phyloP scores from a whole-genome alignment of 2,888 invertebrate species.

The Nomada ferruginata region DNA sequence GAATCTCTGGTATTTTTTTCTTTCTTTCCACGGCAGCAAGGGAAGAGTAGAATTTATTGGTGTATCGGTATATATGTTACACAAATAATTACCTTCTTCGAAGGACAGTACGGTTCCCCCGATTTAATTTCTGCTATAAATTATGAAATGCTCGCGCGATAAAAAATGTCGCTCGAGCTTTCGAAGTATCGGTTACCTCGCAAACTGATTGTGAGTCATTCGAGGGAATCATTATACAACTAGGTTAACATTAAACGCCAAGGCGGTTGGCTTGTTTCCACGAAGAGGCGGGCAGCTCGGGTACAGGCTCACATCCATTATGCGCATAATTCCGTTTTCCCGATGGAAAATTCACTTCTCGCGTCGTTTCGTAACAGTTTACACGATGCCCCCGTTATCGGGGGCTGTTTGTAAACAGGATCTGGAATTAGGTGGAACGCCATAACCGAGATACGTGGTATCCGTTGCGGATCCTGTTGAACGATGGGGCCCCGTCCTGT shows the following conservation, averaged over 20 bases:
- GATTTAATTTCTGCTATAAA: too few species aligned
- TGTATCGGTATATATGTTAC: too few species aligned
- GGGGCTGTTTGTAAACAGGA: constrained; percentile 65
- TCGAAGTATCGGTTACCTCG: background rate
- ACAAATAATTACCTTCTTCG: too few species aligned
- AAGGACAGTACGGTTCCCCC: too few species aligned
- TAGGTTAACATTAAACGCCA: background rate
- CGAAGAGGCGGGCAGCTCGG: background rate
- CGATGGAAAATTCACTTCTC: constrained; percentile 27
- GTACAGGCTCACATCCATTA: background rate
- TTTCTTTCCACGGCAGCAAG: too few species aligned
- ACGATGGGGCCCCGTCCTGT: constrained; percentile 63
- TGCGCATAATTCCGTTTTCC: background rate
- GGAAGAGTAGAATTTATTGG: too few species aligned
- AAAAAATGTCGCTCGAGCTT: background rate
- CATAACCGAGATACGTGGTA: constrained; percentile 63
- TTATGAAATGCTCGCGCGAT: background rate
- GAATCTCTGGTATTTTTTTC: too few species aligned
- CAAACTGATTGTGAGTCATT: background rate
- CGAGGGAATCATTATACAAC: constrained; percentile 3
- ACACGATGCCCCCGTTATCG: constrained; percentile 40
- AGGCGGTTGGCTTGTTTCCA: background rate
- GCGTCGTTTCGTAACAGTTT: constrained; percentile 10
- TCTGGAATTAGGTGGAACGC: constrained; percentile 66
- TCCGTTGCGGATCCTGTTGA: constrained; percentile 68